These are phyloP conservation scores for Equus quagga DNA, from an alignment of 2,113 vertebrate genomes.

Conservation along the genomic window DNA sequence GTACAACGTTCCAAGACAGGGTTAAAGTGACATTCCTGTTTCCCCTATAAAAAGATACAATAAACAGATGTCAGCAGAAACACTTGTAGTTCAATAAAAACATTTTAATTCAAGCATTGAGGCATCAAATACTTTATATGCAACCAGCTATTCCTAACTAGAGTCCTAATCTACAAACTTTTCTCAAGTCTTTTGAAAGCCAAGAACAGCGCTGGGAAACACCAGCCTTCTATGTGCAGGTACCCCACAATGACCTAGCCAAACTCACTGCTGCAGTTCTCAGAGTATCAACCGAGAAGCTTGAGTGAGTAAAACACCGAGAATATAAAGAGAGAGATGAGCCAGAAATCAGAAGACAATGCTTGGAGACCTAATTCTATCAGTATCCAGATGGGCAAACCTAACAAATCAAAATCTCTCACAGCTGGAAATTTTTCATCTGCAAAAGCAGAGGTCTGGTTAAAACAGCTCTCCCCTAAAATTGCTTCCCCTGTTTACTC, in stretches of 20 bases:
- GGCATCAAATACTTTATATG: background rate
- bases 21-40: constrained; percentile 98
- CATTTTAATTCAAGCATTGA: background rate
- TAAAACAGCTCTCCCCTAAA: background rate
- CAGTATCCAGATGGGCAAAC: background rate
- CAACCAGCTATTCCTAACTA: background rate
- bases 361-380: background rate
- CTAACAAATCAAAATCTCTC: background rate
- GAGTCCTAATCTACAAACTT: background rate
- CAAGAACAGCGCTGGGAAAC: background rate
- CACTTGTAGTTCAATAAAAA: background rate
- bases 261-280: background rate
- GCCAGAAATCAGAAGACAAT: background rate
- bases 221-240: background rate
- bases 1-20: constrained; percentile 99
- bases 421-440: background rate
- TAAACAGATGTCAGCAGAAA: constrained; percentile 62
- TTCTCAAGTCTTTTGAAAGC: background rate
- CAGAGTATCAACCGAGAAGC: background rate
- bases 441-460: background rate
- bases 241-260: background rate
- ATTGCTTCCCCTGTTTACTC: background rate
- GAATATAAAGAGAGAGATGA: background rate
- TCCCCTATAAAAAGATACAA: constrained; percentile 88
- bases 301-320: background rate